Percentiles rank a stretch among this genome's conserved stretches.
phyloP scores from a whole-genome alignment of 2,888 invertebrate genomes.

The Sycophila texana region DNA sequence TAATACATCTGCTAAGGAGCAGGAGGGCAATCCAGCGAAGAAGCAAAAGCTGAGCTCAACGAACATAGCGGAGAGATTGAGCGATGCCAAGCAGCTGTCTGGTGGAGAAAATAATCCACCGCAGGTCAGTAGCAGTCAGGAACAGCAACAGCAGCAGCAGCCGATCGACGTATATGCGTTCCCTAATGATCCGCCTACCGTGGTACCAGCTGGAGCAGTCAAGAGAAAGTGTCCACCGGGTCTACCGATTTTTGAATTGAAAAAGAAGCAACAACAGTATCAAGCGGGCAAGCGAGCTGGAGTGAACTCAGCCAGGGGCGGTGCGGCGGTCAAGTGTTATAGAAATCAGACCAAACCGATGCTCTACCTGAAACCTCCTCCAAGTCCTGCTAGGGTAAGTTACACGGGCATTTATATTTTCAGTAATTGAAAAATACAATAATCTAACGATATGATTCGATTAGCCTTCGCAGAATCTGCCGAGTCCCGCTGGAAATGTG shows the following conservation, averaged over 20 bases:
- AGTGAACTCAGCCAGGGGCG: conserved; percentile 50
- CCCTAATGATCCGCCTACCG: conserved; percentile 63
- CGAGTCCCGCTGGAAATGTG: neutral
- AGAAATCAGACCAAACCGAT: conserved; percentile 49
- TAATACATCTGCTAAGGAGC: neutral
- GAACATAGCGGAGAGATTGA: conserved; percentile 38
- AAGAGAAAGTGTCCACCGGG: conserved; percentile 71
- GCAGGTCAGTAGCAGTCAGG: neutral
- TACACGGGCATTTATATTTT: neutral
- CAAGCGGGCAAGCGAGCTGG: conserved; percentile 46
- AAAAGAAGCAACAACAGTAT: conserved; percentile 58
- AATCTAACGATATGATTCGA: neutral
- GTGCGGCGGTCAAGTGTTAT: conserved; percentile 45
- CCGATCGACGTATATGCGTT: conserved; percentile 67
- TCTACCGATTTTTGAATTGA: conserved; percentile 65
- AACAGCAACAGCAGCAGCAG: conserved; percentile 30
- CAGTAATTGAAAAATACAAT: neutral
- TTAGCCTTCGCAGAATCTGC: conserved; percentile 33
- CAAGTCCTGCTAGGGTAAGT: conserved; percentile 42
- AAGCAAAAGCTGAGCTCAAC: conserved; percentile 29
- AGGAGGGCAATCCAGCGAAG: neutral
- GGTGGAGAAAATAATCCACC: conserved; percentile 7
- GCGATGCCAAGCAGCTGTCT: conserved; percentile 32
- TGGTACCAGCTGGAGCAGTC: conserved; percentile 66
- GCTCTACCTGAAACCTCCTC: conserved; percentile 43